Evolutionary conservation across 2,797 vertebrate genomes (phyloP).

Genomic region (Coregonus suidteri): DNA sequence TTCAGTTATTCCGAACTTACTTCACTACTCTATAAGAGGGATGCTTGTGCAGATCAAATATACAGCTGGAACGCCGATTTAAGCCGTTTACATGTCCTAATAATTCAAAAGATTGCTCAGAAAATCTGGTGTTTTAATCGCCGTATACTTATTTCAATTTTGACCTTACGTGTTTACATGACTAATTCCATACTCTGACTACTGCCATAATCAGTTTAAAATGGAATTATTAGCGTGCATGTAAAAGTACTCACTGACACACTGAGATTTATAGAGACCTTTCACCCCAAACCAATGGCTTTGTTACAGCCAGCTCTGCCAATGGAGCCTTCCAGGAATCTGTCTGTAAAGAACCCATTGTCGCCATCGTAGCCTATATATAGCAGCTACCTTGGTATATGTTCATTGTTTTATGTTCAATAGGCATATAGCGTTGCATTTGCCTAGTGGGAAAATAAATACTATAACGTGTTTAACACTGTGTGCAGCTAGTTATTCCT

Average conservation of each 20-base stretch:
- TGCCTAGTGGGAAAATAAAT: background rate
- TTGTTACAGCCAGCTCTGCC: background rate
- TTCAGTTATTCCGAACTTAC: too few species aligned
- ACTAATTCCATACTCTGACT: slow-evolving; percentile 15
- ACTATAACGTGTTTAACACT: too few species aligned
- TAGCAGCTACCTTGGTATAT: background rate
- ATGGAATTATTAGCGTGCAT: background rate
- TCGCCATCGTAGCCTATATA: background rate
- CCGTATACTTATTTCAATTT: too few species aligned
- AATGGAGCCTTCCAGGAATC: background rate
- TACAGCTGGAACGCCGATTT: too few species aligned
- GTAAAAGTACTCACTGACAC: background rate
- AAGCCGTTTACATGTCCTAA: too few species aligned
- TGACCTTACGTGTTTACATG: background rate
- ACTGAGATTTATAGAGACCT: background rate
- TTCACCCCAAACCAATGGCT: background rate
- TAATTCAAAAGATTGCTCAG: too few species aligned
- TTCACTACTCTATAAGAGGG: too few species aligned
- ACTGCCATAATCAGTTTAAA: background rate
- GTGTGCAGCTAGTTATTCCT: too few species aligned
- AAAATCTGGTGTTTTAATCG: too few species aligned
- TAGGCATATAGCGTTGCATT: background rate
- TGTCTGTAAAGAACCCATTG: background rate
- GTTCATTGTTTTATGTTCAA: background rate
- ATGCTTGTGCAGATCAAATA: too few species aligned